Base-by-base conservation (phyloP, 2,888 invertebrate species). In the Drosophila percnosoma region DNA sequence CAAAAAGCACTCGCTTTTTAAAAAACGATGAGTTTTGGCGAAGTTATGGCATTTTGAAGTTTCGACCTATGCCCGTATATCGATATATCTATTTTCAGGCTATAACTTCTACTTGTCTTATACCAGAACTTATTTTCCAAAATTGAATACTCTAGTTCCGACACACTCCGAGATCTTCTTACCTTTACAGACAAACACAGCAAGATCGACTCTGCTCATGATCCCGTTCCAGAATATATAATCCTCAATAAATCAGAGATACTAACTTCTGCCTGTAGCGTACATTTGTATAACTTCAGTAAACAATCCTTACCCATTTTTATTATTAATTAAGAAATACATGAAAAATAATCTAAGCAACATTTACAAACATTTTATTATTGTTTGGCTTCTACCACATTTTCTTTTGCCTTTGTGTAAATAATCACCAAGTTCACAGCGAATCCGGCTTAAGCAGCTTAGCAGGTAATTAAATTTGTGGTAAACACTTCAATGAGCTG, bases 401-500 rank as follows among this genome's bases (percentile, higher is more conserved):
- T 21, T 42, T 21, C 5, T 11, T 11, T 40, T 11, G 5, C 10
- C n/a, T 40, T n/a, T 5, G 45, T 13, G 7, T 13, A 45, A 45
- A 21, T 13, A 21, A 13, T 21, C 21, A 13, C 13, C 7, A 45
- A 21, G 21, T 4, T 45, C 21, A 15, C 21, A 0, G 21, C 2
- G 2, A 15, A 15, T 2, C 15, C 45, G 49, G 18, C 11, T 27
- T 13, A 27, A 8, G 2, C 27, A 15, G 21, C 24, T 45, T 45
- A 2, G 4, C 7, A 45, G 4, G 7, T 45, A 58, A 58, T 63
- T 53, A 53, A 79, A 67, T 57, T 57, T 64, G 73, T 36, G 54
- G 68, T 59, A 60, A 52, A 65, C 55, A 57, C 59, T 64, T 83
- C 55, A 82, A 75, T 83, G 83, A 52, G 60, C 65, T 53, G 57